Base-by-base conservation (phyloP, 2,888 invertebrate species). In the Hirtodrosophila cameraria region DNA sequence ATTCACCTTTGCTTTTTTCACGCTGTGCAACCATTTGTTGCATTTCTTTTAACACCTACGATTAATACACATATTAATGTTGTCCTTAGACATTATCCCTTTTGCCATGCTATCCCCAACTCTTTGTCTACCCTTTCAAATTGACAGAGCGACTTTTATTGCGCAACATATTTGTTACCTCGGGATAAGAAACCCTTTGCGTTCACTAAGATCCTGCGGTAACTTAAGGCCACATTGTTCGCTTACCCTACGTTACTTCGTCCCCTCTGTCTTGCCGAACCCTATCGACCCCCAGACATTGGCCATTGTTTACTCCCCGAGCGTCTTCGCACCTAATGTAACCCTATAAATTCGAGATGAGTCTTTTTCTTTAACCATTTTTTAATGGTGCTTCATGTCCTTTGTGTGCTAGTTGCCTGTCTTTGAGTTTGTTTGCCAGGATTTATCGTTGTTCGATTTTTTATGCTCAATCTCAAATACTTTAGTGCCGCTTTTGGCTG, bases 371-470 rank as follows among this genome's bases (percentile, higher is more conserved):
- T 63, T 60, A 69, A 66, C 38, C 59, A 69, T 65, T 59, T 72
- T 70, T 74, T 70, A 75, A 73, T 79, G 83, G 76, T 79, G 39
- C 75, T 69, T 66, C 65, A 72, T 69, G 53, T 49, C 45, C 66
- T 59, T 59, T 63, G 48, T 59, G 59, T 43, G 28, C 45, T 55
- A 13, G 27, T 4, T 13, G 27, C 20, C 18, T 52, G 60, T 69
- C 49, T 52, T 39, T 45, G 35, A 45, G 62, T 71, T 45, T 62
- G 65, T 63, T 82, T 71, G 74, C 50, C 43, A 75, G 67, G 65
- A 81, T 85, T 81, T 83, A 82, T 84, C 48, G 76, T 53, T 76
- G 58, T 70, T 75, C 61, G 58, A 77, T 82, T 84, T 76, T 67
- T 69, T 67, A 84, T 81, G 84, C 75, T 65, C 74, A 70, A 68